Evolutionary conservation across 2,113 vertebrate genomes (phyloP).

Genomic region (Andinoacara biseriatus): DNA sequence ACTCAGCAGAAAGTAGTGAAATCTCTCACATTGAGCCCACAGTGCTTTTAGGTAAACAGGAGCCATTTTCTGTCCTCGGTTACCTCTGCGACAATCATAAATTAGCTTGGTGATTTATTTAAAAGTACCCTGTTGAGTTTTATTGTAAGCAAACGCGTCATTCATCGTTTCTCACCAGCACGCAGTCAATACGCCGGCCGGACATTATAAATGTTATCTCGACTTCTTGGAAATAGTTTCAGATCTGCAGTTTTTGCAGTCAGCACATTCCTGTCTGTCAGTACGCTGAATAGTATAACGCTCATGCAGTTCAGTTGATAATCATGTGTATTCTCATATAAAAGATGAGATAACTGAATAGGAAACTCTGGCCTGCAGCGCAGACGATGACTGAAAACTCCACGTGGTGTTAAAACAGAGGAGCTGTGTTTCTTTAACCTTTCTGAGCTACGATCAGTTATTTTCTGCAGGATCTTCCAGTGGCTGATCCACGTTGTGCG

Average conservation of each 20-base stretch:
- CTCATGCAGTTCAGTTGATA: background rate
- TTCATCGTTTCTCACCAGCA: background rate
- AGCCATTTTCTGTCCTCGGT: background rate
- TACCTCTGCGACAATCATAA: background rate
- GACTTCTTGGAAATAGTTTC: background rate
- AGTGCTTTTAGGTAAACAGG: background rate
- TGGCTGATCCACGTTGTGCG: background rate
- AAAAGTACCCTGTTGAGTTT: background rate
- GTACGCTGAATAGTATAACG: background rate
- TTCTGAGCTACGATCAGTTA: rapidly evolving
- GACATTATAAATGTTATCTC: background rate
- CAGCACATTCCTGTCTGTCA: background rate
- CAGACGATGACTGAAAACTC: rapidly evolving
- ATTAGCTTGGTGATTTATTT: slow-evolving; percentile 9
- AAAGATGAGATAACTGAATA: background rate
- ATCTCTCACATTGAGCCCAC: background rate
- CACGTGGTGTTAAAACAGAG: background rate
- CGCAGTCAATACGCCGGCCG: background rate
- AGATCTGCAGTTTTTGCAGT: background rate
- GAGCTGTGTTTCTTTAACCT: rapidly evolving
- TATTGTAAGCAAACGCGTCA: background rate
- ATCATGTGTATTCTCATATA: background rate
- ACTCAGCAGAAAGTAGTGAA: slow-evolving; percentile 33
- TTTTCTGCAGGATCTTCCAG: background rate
- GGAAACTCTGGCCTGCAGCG: background rate